Evolutionary conservation across 2,113 vertebrate genomes (phyloP), one percentile per base, ranked within the genome.

Genomic region (Balaeniceps rex): DNA sequence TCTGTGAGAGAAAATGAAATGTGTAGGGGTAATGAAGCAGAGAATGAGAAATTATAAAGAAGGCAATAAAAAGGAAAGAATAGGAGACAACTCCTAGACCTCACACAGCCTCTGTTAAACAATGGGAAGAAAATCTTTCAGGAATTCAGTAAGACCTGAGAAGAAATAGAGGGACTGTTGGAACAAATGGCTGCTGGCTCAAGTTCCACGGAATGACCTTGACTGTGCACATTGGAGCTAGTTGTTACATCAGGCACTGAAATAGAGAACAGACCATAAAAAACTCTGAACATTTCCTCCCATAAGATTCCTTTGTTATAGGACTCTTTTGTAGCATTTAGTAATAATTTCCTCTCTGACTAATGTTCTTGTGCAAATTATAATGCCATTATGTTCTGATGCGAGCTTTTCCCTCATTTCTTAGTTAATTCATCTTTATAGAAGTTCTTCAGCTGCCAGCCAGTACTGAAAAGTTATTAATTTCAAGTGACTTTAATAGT

Each of bases 231-330:
- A 95, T 87, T 85, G 85, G 86, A 95, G 88, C 66, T 94, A 80
- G 94, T 17, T 95, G 95, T 97, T 96, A 95, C 97, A 97, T 97
- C 96, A 97, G 96, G 93, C 82, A 58, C 49, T 57, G 93, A 95
- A 97, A 97, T 60, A 94, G 83, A 96, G 96, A 97, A 96, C 93
- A 97, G 93, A 93, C 83, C 90, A 96, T 97, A 96, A 97, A 97
- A 96, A 93, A 47, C 94, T 82, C 87, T n/a, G 91, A 95, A 97
- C 75, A 96, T 95, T 97, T 97, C 97, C 94, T 97, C 96, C 96
- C 96, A 94, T 94, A 93, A 96, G 93, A 93, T 94, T 95, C 93
- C 78, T 94, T 97, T 97, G 96, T 97, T 97, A 92, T 80, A 93
- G 75, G 92, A 63, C 93, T 94, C 90, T 94, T 91, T 94, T 95